These are phyloP conservation scores for Tachyglossus aculeatus DNA, from an alignment of 2,797 vertebrate genomes.

Conservation along the genomic window DNA sequence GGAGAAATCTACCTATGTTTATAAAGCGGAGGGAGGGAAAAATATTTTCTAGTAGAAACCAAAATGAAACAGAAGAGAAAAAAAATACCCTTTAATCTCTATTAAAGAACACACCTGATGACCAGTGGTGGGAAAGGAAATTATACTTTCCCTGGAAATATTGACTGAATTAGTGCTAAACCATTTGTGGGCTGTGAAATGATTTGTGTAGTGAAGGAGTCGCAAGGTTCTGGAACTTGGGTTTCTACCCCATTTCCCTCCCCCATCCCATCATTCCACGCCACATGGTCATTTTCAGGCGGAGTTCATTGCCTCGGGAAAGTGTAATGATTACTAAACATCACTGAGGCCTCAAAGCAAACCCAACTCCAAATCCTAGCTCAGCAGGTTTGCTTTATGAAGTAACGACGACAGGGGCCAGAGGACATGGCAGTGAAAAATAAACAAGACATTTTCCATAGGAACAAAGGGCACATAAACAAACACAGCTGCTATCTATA, in stretches of 20 bases:
- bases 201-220: background rate
- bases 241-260: background rate
- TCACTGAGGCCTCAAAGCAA: background rate
- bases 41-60: background rate
- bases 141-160: background rate
- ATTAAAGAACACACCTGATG: background rate
- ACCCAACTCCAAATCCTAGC: background rate
- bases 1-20: background rate
- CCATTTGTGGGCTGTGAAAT: background rate
- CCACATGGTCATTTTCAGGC: background rate
- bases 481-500: slow-evolving; percentile 45
- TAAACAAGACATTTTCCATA: slow-evolving; percentile 21
- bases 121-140: background rate
- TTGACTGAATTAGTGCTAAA: background rate
- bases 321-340: background rate
- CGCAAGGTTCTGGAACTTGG: background rate
- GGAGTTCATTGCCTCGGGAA: background rate
- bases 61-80: background rate
- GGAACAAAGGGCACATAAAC: slow-evolving; percentile 19
- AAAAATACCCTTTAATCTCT: background rate
- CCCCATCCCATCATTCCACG: background rate
- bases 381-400: slow-evolving; percentile 1
- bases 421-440: slow-evolving; percentile 46
- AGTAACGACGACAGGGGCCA: slow-evolving; percentile 45
- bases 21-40: rapidly evolving